A percentile compares a stretch with the other conserved stretches of the same genome.
These are phyloP conservation scores for Eleutherodactylus coqui DNA, from an alignment of 2,797 vertebrate species.

Conservation along the genomic window DNA sequence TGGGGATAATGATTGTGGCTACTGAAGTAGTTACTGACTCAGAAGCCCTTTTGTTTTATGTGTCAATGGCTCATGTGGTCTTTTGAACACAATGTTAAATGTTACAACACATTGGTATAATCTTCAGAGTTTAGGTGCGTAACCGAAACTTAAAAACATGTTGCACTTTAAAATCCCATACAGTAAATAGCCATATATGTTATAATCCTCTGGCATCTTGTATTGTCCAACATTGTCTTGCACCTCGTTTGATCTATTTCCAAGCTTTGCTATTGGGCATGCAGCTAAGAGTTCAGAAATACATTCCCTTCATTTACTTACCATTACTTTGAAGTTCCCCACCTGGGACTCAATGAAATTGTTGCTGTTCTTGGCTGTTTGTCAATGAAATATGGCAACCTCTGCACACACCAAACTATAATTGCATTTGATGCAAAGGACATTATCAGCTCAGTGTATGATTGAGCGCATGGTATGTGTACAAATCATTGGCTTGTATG, in stretches of 20 bases:
- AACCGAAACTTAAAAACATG: background rate
- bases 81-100: too few species aligned
- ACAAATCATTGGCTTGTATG: slow-evolving; percentile 16
- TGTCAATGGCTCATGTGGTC: background rate
- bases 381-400: background rate
- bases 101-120: background rate
- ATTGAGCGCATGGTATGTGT: background rate
- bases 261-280: slow-evolving; percentile 4
- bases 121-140: background rate
- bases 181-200: background rate
- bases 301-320: background rate
- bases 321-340: slow-evolving; percentile 10
- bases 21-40: background rate
- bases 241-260: background rate
- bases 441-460: background rate
- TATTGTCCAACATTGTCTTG: background rate
- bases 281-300: background rate
- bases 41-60: background rate
- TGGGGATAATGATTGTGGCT: background rate
- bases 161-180: background rate
- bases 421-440: background rate
- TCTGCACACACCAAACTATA: background rate
- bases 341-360: slow-evolving; percentile 13
- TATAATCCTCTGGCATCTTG: background rate
- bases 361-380: background rate